Evolutionary conservation across 1,140 invertebrate species (phyloP).

Genomic region (Proctacanthus coquilletti): DNA sequence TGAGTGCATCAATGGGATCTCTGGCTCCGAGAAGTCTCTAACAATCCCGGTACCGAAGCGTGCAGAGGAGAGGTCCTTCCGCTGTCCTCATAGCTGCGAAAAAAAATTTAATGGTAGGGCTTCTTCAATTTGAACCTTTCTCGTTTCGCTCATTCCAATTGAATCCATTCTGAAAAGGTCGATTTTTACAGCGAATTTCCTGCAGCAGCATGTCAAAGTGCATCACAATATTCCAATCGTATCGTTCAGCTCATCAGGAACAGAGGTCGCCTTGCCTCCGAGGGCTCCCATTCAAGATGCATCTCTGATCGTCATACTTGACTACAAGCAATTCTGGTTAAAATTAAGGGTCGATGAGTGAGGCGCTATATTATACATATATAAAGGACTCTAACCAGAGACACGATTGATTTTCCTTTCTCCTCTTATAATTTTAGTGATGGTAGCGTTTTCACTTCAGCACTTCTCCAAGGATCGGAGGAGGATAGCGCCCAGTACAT

Average conservation of each 20-base stretch:
- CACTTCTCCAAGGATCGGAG: conserved; percentile 6
- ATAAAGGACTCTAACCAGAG: not conserved
- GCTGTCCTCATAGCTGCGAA: conserved; percentile 4
- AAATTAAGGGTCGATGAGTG: conserved; percentile 3
- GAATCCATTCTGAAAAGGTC: too few species aligned
- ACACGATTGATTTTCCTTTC: not conserved
- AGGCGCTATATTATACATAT: conserved; percentile 1
- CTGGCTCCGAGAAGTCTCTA: not conserved
- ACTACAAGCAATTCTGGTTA: conserved; percentile 5
- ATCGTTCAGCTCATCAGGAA: conserved; percentile 4
- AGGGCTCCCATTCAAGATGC: conserved; percentile 5
- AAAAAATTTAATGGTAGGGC: not conserved
- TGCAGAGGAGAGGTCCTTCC: not conserved
- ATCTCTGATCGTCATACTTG: conserved; percentile 4
- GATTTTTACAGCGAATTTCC: too few species aligned
- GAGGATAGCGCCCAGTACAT: conserved; percentile 10
- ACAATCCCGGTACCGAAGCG: not conserved
- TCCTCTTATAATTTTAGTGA: not conserved
- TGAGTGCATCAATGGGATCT: not conserved
- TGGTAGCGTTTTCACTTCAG: not conserved
- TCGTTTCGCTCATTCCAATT: too few species aligned
- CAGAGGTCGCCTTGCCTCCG: conserved; percentile 6
- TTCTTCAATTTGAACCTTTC: too few species aligned
- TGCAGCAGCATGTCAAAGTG: conserved; percentile 8
- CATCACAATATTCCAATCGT: conserved; percentile 7